These are phyloP conservation scores for Drosophila eugracilis DNA, from an alignment of 1,140 invertebrate genomes.

Conservation along the genomic window DNA sequence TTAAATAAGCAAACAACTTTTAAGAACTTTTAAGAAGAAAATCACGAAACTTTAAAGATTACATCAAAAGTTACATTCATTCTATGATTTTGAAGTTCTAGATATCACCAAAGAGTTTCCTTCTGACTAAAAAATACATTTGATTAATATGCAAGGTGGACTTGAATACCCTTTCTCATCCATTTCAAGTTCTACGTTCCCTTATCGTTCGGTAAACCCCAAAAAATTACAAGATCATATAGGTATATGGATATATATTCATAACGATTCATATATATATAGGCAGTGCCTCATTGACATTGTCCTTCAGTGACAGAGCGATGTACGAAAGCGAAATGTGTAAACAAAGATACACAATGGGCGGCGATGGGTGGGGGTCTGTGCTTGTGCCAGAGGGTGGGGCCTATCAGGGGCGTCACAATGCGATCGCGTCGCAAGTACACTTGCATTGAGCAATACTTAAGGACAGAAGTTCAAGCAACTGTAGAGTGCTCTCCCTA, in stretches of 20 bases:
- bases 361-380: conserved; percentile 5
- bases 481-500: conserved; percentile 66
- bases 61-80: no score
- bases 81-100: no score
- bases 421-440: conserved; percentile 43
- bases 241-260: conserved; percentile 16
- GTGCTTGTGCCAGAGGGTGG: not conserved
- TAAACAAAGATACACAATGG: conserved; percentile 66
- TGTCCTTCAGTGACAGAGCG: conserved; percentile 71
- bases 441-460: conserved; percentile 50
- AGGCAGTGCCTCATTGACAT: conserved; percentile 70
- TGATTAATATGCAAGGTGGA: not conserved
- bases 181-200: conserved; percentile 56
- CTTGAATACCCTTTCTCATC: conserved; percentile 36
- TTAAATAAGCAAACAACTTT: no score
- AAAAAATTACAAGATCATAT: conserved; percentile 42
- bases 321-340: conserved; percentile 53
- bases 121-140: not conserved
- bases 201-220: conserved; percentile 57
- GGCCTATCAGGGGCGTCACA: conserved; percentile 46
- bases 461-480: conserved; percentile 82
- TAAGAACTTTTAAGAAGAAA: no score
- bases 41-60: no score
- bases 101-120: no score
- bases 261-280: conserved; percentile 29